Conservation (phyloP, 2,888 invertebrate genomes). For the Craniophora ligustri region DNA sequence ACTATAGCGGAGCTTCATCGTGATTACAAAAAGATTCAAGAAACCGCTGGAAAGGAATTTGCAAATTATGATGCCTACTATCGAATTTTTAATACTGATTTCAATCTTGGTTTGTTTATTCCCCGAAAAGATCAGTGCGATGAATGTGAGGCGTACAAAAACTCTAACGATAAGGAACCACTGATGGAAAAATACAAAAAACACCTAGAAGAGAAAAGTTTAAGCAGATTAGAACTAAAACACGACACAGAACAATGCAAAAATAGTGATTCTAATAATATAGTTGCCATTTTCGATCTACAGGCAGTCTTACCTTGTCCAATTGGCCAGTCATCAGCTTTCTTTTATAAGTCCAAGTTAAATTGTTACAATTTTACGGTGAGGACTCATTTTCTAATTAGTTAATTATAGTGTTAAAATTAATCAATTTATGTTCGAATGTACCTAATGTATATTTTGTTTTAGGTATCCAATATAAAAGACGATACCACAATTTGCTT, state of each 20-base stretch:
- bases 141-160: conserved; percentile 45
- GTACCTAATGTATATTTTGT: conserved; percentile 8
- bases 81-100: conserved; percentile 31
- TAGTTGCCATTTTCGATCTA: conserved; percentile 26
- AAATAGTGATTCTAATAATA: conserved; percentile 14
- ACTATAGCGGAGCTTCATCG: conserved; percentile 50
- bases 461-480: conserved; percentile 25
- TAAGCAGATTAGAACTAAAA: conserved; percentile 24
- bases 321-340: conserved; percentile 25
- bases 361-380: conserved; percentile 10
- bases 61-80: conserved; percentile 49
- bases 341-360: conserved; percentile 19
- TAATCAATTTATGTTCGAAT: conserved; percentile 9
- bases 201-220: conserved; percentile 42
- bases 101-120: conserved; percentile 41
- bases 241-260: conserved; percentile 11
- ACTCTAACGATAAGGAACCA: conserved; percentile 44
- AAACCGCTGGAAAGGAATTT: conserved; percentile 25
- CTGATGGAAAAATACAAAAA: conserved; percentile 24
- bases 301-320: conserved; percentile 8
- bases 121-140: conserved; percentile 52
- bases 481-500: conserved; percentile 31
- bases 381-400: conserved; percentile 8
- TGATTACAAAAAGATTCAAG: conserved; percentile 26
- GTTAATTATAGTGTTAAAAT: conserved; percentile 15